A percentile compares a stretch with the other conserved stretches of the same genome.
phyloP scores from a whole-genome alignment of 2,888 invertebrate genomes.

The Stramonita haemastoma region DNA sequence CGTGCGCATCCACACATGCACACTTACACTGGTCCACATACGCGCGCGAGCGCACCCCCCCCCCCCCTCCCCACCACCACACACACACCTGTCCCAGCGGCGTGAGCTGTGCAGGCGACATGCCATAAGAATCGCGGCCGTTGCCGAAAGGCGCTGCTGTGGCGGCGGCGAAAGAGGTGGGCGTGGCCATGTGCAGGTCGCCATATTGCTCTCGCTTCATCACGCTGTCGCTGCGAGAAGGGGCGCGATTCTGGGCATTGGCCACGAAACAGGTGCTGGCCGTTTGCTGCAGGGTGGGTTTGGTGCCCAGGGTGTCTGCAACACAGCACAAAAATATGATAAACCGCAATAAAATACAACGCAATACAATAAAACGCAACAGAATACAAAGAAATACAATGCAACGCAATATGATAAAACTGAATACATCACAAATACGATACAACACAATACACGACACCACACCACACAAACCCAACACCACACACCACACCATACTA shows the following conservation, averaged over 20 bases:
- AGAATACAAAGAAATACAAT: no score
- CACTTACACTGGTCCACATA: no score
- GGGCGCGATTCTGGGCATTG: constrained; percentile 42
- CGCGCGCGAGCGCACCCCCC: no score
- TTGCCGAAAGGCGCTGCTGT: not conserved
- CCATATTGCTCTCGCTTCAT: constrained; percentile 52
- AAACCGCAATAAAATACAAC: no score
- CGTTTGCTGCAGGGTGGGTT: constrained; percentile 66
- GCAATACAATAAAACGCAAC: no score
- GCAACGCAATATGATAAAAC: no score
- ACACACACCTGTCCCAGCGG: constrained; percentile 36
- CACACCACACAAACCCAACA: no score
- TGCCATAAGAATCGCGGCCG: constrained; percentile 38
- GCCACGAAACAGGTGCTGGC: constrained; percentile 73
- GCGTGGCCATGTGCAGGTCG: constrained; percentile 26
- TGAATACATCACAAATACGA: no score
- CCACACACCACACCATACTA: no score
- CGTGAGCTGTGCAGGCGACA: constrained; percentile 48
- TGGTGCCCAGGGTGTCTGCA: constrained; percentile 66
- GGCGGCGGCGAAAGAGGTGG: constrained; percentile 31
- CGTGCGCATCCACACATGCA: no score
- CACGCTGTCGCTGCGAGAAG: constrained; percentile 33
- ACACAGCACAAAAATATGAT: no score
- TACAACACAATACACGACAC: no score
- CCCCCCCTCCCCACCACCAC: not conserved